These are phyloP conservation scores for Medauroidea extradentata DNA, from an alignment of 1,140 invertebrate species.

Conservation along the genomic window DNA sequence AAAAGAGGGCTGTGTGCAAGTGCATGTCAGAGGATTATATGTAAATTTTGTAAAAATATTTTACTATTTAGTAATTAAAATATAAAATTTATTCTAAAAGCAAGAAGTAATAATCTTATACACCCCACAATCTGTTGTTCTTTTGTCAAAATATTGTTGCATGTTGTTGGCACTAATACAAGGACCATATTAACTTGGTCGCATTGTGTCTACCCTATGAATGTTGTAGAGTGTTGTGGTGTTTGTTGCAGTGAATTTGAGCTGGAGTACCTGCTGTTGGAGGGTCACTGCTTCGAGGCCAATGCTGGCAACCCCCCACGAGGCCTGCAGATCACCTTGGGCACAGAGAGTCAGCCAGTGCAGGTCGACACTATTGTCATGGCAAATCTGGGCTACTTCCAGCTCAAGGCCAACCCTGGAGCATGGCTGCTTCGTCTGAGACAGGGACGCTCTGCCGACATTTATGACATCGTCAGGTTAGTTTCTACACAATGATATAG, in stretches of 20 bases:
- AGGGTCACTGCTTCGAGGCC: conserved; percentile 96
- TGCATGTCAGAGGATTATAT: no score
- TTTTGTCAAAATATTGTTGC: no score
- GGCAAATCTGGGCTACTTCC: conserved; percentile 98
- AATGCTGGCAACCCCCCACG: conserved; percentile 87
- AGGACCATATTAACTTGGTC: no score
- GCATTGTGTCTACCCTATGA: no score
- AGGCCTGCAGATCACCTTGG: conserved; percentile 94
- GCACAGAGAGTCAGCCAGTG: conserved; percentile 69
- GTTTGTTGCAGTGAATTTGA: conserved; percentile 83
- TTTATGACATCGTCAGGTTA: conserved; percentile 80
- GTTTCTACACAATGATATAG: background rate
- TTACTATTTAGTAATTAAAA: no score
- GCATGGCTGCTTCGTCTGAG: conserved; percentile 84
- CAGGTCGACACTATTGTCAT: conserved; percentile 98
- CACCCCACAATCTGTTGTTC: no score
- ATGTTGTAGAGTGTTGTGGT: no score
- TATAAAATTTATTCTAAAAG: no score
- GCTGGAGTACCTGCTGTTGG: conserved; percentile 84
- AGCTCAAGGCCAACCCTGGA: conserved; percentile 96
- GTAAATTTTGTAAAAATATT: no score
- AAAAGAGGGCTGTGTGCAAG: no score
- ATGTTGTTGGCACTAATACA: no score
- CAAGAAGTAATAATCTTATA: no score
- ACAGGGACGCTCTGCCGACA: conserved; percentile 89